Evolutionary conservation across 1,140 invertebrate genomes (phyloP).

Genomic region (Zaprionus ghesquierei): DNA sequence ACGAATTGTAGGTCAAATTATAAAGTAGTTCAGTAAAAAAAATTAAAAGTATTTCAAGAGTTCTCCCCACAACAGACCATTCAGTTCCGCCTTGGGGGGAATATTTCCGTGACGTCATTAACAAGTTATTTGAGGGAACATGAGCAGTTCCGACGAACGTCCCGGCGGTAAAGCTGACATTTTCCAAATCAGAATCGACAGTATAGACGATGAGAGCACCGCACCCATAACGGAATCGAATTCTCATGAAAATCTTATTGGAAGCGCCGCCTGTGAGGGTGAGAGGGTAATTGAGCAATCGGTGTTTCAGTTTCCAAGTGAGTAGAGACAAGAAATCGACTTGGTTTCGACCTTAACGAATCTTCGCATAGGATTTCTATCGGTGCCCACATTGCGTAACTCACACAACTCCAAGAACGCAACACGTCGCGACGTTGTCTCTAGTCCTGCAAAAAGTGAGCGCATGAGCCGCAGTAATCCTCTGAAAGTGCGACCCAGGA

Average conservation of each 20-base stretch:
- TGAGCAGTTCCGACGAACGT: conserved; percentile 48
- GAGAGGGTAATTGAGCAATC: conserved; percentile 37
- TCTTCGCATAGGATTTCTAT: conserved; percentile 62
- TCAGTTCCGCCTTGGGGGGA: conserved; percentile 7
- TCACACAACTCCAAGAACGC: conserved; percentile 33
- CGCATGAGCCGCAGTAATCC: conserved; percentile 51
- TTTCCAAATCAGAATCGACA: conserved; percentile 75
- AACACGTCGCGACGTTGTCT: conserved; percentile 60
- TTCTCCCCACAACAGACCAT: neutral
- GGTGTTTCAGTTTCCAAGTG: conserved; percentile 72
- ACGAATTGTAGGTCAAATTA: conserved; percentile 55
- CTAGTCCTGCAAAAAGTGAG: conserved; percentile 78
- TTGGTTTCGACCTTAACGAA: neutral
- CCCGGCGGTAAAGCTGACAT: conserved; percentile 50
- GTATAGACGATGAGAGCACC: conserved; percentile 74
- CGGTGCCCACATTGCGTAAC: conserved; percentile 70
- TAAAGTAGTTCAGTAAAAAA: conserved; percentile 19
- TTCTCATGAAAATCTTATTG: conserved; percentile 73
- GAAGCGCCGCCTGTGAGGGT: conserved; percentile 43
- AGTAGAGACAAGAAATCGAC: neutral
- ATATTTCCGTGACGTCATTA: conserved; percentile 19
- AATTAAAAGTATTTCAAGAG: neutral
- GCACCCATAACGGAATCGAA: conserved; percentile 73
- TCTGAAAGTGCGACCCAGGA: conserved; percentile 49
- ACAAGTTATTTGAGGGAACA: conserved; percentile 29